Evolutionary conservation across 2,888 invertebrate genomes (phyloP), one percentile per base, ranked within the genome.

Genomic region (Exephanes ischioxanthus): DNA sequence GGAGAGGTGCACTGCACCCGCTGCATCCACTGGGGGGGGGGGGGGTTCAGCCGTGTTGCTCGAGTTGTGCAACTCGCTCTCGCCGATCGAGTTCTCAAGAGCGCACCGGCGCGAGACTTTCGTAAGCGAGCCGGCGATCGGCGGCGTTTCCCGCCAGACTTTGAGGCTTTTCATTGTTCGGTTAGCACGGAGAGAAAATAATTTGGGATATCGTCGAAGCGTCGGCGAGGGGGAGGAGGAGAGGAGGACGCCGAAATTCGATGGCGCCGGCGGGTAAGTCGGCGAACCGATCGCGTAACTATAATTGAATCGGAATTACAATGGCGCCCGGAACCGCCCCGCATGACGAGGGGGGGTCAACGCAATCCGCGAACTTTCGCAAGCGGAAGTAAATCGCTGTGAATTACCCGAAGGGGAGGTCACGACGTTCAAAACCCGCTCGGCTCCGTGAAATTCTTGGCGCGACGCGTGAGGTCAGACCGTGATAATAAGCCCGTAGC

Each of bases 51-150:
- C 48, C 11, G 41, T 30, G 75, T 66, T 66, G 75, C 58, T 55
- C 75, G 77, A 80, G 83, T 86, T 86, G 85, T 63, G 77, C 85
- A 86, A 86, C 72, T 75, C 63, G 22, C 58, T 66, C 70, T 77
- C 72, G 85, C 77, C 80, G 68, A 83, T 80, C 80, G 80, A 77
- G 80, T 86, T 80, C 77, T 77, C 85, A 83, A 83, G 72, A 86
- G 72, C 80, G 77, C 41, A 63, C 41, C 14, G 48, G 5, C 26
- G 45, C 41, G 26, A 79, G 67, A 83, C 77, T 83, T 83, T 86
- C 83, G 77, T 80, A 86, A 80, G 76, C 58, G 37, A 70, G 37
- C 16, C 9, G 16, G 19, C 66, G 80, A 85, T 77, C 75, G 45
- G 68, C 71, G 37, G 67, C 41, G 61, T 68, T 51, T 76, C 55